Evolutionary conservation across 2,113 vertebrate genomes (phyloP).

Genomic region (Ophiodon elongatus): DNA sequence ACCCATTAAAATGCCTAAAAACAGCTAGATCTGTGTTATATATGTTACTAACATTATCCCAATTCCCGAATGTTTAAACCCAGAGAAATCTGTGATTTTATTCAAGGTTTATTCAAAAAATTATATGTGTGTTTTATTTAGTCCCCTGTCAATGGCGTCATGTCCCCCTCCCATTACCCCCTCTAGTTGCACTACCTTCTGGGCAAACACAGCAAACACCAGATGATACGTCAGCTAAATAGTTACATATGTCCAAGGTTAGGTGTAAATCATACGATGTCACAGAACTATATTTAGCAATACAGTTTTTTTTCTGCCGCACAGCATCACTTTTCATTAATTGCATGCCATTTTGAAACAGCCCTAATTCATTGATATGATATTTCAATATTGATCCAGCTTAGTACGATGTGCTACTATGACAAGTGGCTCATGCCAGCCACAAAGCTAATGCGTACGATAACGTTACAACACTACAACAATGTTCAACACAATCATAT

Average conservation of each 20-base stretch:
- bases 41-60: neutral
- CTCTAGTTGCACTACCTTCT: neutral
- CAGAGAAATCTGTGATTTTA: no score
- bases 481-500: neutral
- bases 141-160: neutral
- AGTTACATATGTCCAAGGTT: neutral
- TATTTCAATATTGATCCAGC: neutral
- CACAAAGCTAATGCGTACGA: neutral
- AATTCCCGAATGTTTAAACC: neutral
- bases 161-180: neutral
- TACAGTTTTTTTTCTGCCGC: neutral
- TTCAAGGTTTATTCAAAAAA: no score
- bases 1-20: neutral
- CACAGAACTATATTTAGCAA: neutral
- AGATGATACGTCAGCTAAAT: neutral
- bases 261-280: neutral
- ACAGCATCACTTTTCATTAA: neutral
- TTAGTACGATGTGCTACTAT: neutral
- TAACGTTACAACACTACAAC: neutral
- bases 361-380: neutral
- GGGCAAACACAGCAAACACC: neutral
- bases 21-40: neutral
- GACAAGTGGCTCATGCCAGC: neutral
- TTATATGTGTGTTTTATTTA: no score
- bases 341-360: neutral